A percentile compares a stretch with the other conserved stretches of the same genome.
These are phyloP conservation scores for Dolichotis patagonum DNA, from an alignment of 2,113 vertebrate genomes.

Conservation along the genomic window DNA sequence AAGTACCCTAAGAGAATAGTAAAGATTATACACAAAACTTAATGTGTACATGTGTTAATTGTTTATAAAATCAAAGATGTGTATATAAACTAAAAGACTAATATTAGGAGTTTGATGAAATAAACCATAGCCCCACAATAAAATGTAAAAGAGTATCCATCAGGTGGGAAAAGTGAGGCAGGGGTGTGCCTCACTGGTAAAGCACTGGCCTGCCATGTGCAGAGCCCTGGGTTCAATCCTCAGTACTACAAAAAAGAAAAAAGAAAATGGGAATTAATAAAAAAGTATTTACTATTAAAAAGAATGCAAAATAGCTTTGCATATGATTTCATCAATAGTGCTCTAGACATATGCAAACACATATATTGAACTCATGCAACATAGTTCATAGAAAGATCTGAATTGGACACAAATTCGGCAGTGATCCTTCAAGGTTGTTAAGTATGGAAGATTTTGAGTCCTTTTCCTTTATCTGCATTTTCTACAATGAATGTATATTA, in stretches of 20 bases:
- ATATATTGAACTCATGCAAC: background rate
- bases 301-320: background rate
- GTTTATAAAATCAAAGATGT: conserved; percentile 33
- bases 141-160: background rate
- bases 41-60: background rate
- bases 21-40: conserved; percentile 34
- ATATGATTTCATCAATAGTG: background rate
- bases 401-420: background rate
- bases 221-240: background rate
- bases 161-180: background rate
- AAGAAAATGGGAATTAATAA: background rate
- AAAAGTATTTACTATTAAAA: conserved; percentile 16
- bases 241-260: background rate
- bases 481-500: background rate
- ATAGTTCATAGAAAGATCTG: background rate
- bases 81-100: background rate
- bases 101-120: background rate
- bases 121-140: background rate
- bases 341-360: background rate
- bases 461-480: conserved; percentile 37
- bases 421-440: background rate
- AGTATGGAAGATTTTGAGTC: background rate
- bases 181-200: background rate
- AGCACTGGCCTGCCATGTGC: too few relatives aligned
- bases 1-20: background rate